These are phyloP conservation scores for Vombatus ursinus DNA, from an alignment of 2,113 vertebrate species.

Conservation along the genomic window DNA sequence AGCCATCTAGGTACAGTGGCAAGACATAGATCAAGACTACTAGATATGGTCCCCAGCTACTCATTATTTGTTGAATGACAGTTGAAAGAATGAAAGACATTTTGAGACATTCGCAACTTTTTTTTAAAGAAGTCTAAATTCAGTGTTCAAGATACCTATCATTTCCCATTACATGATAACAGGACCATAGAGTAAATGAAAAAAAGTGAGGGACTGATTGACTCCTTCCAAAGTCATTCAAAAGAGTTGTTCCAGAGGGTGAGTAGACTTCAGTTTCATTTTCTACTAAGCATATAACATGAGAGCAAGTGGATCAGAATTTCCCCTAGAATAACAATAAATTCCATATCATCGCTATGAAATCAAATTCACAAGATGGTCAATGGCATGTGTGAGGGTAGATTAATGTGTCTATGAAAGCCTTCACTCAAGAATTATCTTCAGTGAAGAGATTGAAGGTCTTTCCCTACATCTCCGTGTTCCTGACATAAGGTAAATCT, in stretches of 20 bases:
- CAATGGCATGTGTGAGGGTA: background rate
- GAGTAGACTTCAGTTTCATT: background rate
- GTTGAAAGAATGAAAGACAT: background rate
- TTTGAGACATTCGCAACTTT: background rate
- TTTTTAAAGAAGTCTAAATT: slow-evolving; percentile 1
- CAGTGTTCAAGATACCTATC: background rate
- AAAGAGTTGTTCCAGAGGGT: background rate
- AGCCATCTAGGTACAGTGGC: too few relatives aligned
- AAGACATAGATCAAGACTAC: too few relatives aligned
- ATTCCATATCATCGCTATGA: background rate
- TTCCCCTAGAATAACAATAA: background rate
- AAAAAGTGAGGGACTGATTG: background rate
- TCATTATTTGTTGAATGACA: background rate
- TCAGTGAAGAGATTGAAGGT: background rate
- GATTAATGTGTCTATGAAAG: background rate
- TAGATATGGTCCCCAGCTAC: background rate
- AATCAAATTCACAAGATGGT: background rate
- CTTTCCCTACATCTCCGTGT: background rate
- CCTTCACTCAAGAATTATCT: background rate
- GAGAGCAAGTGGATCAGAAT: background rate
- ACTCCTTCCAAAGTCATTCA: slow-evolving; percentile 26
- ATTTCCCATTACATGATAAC: background rate
- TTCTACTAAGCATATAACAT: background rate
- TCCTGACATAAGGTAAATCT: background rate
- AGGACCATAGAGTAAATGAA: background rate